These are phyloP conservation scores for Ceratosolen fusciceps DNA, from an alignment of 1,140 invertebrate genomes.

Conservation along the genomic window DNA sequence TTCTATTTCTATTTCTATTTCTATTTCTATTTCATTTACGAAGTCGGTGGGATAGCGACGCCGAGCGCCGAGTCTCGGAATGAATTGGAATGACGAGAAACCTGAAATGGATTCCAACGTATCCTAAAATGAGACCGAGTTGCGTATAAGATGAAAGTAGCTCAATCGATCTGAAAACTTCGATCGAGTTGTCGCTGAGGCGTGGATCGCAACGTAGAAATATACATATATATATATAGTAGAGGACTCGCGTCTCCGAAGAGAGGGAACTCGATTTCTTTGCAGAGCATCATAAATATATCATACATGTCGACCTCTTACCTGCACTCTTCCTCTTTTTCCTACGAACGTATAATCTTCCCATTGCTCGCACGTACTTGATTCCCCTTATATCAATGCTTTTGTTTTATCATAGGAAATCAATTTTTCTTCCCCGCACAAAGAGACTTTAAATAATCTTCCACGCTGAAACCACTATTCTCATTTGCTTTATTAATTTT, in stretches of 20 bases:
- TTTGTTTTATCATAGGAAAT: background rate
- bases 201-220: background rate
- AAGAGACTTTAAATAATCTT: no score
- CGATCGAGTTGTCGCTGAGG: conserved; percentile 5
- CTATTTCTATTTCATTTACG: conserved; percentile 22
- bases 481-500: no score
- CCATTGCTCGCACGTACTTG: conserved; percentile 9
- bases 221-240: background rate
- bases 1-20: no score
- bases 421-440: background rate
- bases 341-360: conserved; percentile 16
- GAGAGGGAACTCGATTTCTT: conserved; percentile 29
- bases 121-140: conserved; percentile 16
- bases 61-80: background rate
- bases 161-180: conserved; percentile 31
- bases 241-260: background rate
- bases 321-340: background rate
- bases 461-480: no score
- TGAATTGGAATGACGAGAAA: background rate
- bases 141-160: conserved; percentile 3
- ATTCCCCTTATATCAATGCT: background rate
- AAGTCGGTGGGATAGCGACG: background rate
- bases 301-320: conserved; percentile 25
- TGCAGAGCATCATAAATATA: conserved; percentile 36
- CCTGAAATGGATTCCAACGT: conserved; percentile 16